Evolutionary conservation across 1,140 invertebrate species (phyloP).

Genomic region (Amyelois transitella): DNA sequence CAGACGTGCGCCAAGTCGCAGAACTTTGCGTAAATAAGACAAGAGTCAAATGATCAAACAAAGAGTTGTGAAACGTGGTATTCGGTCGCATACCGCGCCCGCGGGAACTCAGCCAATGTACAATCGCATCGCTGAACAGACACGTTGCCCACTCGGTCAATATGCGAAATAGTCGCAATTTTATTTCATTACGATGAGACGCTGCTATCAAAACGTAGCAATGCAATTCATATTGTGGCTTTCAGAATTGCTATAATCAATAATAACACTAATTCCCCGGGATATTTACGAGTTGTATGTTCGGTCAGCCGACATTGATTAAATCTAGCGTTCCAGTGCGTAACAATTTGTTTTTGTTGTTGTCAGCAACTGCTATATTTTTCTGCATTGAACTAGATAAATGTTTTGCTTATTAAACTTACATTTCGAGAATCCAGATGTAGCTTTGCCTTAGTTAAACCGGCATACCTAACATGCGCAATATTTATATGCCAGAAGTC

Average conservation of each 20-base stretch:
- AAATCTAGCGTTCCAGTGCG: too few relatives aligned
- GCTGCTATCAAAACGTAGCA: constrained; percentile 8
- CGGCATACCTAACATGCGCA: constrained; percentile 28
- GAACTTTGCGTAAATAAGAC: constrained; percentile 41
- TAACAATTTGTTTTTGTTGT: too few relatives aligned
- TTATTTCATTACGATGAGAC: constrained; percentile 22
- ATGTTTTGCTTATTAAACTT: constrained; percentile 17
- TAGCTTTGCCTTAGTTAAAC: constrained; percentile 29
- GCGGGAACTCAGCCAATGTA: constrained; percentile 54
- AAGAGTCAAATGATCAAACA: constrained; percentile 46
- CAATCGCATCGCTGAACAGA: constrained; percentile 31
- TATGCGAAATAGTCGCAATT: constrained; percentile 27
- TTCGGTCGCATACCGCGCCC: constrained; percentile 38
- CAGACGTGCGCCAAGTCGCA: constrained; percentile 45
- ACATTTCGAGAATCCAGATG: constrained; percentile 34
- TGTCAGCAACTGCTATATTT: too few relatives aligned
- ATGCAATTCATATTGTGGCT: not conserved
- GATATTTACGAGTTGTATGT: not conserved
- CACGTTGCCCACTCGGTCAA: constrained; percentile 15
- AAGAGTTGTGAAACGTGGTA: constrained; percentile 51
- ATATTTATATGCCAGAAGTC: constrained; percentile 27
- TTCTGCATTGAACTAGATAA: not conserved
- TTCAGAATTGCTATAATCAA: not conserved
- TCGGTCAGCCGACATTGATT: not conserved
- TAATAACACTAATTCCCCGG: not conserved